phyloP scores from a whole-genome alignment of 2,888 invertebrate species.

The Tipula helvola region DNA sequence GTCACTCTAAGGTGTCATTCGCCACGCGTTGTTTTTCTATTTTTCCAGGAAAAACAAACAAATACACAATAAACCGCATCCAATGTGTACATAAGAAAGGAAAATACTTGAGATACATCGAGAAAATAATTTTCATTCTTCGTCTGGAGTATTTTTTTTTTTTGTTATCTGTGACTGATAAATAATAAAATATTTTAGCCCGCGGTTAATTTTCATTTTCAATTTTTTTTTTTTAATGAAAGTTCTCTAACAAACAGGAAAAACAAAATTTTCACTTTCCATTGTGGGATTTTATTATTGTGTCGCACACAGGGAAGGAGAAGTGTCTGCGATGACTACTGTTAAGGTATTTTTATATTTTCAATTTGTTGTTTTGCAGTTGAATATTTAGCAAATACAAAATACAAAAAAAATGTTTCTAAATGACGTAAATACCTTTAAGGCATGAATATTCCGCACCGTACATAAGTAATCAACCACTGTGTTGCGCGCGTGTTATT shows the following conservation, averaged over 20 bases:
- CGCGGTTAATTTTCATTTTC: background rate
- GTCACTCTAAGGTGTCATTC: conserved; percentile 4
- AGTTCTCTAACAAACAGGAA: background rate
- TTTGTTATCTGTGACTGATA: conserved; percentile 4
- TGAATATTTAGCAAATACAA: background rate
- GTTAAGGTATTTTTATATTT: background rate
- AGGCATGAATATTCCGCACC: background rate
- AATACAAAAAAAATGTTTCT: too few relatives aligned
- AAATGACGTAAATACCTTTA: background rate
- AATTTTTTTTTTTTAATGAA: background rate
- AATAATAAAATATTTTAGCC: conserved; percentile 4
- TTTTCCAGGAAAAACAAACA: background rate
- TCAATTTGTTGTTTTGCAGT: background rate
- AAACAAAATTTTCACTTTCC: background rate
- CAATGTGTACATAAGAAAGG: background rate
- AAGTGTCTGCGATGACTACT: background rate
- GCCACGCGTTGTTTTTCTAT: background rate
- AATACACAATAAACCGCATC: background rate
- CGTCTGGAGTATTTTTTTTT: background rate
- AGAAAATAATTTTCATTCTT: background rate
- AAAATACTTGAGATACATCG: background rate
- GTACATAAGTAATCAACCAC: background rate
- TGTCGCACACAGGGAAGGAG: background rate
- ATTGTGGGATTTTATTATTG: background rate
- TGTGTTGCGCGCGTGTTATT: background rate